Conservation (phyloP, 2,888 invertebrate species). For the Phengaris alcon region DNA sequence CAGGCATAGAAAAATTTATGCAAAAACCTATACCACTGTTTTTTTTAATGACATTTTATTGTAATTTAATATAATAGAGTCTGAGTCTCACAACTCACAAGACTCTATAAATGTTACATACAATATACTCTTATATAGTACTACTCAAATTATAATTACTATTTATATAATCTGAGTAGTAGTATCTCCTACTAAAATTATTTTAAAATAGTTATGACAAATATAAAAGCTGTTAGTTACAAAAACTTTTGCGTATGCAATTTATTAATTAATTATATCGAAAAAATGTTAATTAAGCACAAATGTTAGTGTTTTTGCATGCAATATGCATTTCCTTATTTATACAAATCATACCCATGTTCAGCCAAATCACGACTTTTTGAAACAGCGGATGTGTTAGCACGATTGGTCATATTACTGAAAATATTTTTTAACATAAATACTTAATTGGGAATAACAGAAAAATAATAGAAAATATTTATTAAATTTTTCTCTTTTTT, state of each 20-base stretch:
- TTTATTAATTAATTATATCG: too few species aligned
- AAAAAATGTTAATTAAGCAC: neutral
- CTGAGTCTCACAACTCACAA: neutral
- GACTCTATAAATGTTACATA: neutral
- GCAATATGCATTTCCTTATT: neutral
- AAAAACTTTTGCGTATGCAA: neutral
- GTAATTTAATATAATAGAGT: too few species aligned
- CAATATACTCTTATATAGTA: neutral
- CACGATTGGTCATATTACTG: slow-evolving; percentile 16
- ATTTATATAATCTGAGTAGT: neutral
- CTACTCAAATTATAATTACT: neutral
- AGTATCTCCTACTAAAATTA: too few species aligned
- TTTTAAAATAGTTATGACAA: neutral
- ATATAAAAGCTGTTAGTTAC: neutral
- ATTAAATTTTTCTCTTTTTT: neutral
- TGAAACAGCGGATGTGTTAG: slow-evolving; percentile 2
- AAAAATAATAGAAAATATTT: neutral
- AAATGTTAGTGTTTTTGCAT: neutral
- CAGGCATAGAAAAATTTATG: too few species aligned
- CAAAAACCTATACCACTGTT: too few species aligned
- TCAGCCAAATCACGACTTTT: neutral
- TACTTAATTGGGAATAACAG: neutral
- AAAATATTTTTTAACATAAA: slow-evolving; percentile 1
- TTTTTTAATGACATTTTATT: too few species aligned
- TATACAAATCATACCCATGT: slow-evolving; percentile 16